These are phyloP conservation scores for Maniola jurtina DNA, from an alignment of 1,140 invertebrate species.

Conservation along the genomic window DNA sequence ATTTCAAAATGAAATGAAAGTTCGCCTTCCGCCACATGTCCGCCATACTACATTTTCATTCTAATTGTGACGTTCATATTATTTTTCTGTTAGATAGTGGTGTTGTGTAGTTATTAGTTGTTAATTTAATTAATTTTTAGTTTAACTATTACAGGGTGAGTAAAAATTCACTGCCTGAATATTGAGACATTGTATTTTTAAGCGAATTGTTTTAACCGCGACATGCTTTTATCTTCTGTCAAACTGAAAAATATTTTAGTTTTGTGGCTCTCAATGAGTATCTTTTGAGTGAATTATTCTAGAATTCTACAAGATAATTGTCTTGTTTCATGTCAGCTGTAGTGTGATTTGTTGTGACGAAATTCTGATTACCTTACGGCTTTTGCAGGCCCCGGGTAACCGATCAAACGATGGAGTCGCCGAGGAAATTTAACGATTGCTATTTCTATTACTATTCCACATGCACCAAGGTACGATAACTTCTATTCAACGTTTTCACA, in stretches of 20 bases:
- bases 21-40: slow-evolving; percentile 68
- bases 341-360: slow-evolving; percentile 10
- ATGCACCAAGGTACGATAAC: slow-evolving; percentile 84
- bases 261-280: slow-evolving; percentile 32
- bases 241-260: slow-evolving; percentile 56
- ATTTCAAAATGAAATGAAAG: slow-evolving; percentile 63
- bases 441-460: slow-evolving; percentile 92
- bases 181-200: slow-evolving; percentile 44
- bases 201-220: slow-evolving; percentile 53
- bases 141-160: slow-evolving; percentile 63
- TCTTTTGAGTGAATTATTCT: slow-evolving; percentile 9
- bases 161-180: slow-evolving; percentile 37
- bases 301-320: slow-evolving; percentile 5
- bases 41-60: slow-evolving; percentile 75
- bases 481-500: background rate
- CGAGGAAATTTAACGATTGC: slow-evolving; percentile 87
- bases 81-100: slow-evolving; percentile 66
- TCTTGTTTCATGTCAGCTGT: slow-evolving; percentile 6
- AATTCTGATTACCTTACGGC: slow-evolving; percentile 18
- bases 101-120: slow-evolving; percentile 67
- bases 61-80: slow-evolving; percentile 69
- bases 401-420: slow-evolving; percentile 78
- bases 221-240: slow-evolving; percentile 60
- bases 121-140: slow-evolving; percentile 73
- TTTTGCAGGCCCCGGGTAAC: slow-evolving; percentile 54